A percentile compares a stretch with the other conserved stretches of the same genome.
Conservation (phyloP, 2,888 invertebrate genomes). For the Drosophila koepferae region DNA sequence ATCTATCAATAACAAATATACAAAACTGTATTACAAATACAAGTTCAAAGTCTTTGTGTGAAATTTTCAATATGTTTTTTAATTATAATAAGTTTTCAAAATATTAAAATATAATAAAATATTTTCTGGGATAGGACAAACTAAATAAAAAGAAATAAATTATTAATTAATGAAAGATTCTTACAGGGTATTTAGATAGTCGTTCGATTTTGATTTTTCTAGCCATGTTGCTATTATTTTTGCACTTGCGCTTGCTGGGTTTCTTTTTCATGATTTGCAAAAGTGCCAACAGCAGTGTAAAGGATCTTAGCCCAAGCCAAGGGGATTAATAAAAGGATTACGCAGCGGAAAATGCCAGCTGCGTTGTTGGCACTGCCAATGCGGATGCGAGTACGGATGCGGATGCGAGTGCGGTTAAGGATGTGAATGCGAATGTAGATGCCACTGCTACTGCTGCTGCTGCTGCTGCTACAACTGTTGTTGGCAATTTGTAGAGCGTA, state of each 20-base stretch:
- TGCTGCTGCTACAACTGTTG: constrained; percentile 44
- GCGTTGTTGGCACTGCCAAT: constrained; percentile 67
- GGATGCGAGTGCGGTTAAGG: constrained; percentile 48
- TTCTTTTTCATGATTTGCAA: constrained; percentile 73
- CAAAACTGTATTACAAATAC: too few relatives aligned
- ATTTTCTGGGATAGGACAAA: too few relatives aligned
- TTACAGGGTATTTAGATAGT: constrained; percentile 20
- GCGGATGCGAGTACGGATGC: constrained; percentile 48
- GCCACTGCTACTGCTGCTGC: constrained; percentile 5
- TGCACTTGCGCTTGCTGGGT: constrained; percentile 41
- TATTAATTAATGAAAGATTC: too few relatives aligned
- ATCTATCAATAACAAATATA: not conserved
- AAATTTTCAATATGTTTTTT: not conserved
- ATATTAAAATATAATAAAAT: too few relatives aligned
- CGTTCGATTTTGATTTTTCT: not conserved
- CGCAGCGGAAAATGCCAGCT: constrained; percentile 82
- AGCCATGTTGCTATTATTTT: constrained; percentile 13
- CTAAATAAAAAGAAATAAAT: too few relatives aligned
- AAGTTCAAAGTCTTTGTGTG: too few relatives aligned
- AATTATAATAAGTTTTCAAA: too few relatives aligned
- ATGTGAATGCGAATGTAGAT: constrained; percentile 47
- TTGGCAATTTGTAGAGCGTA: constrained; percentile 64
- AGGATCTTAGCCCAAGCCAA: constrained; percentile 78
- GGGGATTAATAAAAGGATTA: constrained; percentile 83
- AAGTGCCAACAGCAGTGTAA: constrained; percentile 78